phyloP scores from a whole-genome alignment of 1,140 invertebrate genomes.

The Drosophila rufa region DNA sequence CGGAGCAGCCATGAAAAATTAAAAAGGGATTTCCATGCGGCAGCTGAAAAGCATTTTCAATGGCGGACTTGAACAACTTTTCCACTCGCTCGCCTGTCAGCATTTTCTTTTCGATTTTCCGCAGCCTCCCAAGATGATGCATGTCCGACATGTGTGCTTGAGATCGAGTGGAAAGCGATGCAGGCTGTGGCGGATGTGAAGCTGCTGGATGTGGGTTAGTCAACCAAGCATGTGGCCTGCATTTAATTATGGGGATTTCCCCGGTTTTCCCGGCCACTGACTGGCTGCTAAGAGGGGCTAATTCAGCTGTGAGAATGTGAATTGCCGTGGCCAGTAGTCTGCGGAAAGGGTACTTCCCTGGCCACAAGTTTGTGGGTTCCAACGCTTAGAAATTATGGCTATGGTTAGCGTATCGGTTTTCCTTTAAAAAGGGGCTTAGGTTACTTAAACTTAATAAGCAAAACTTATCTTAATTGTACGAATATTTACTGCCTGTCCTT shows the following conservation, averaged over 20 bases:
- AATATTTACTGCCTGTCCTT: neutral
- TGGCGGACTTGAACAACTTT: conserved; percentile 73
- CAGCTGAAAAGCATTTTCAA: conserved; percentile 75
- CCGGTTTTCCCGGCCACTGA: neutral
- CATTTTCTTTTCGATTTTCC: conserved; percentile 40
- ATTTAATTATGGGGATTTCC: conserved; percentile 51
- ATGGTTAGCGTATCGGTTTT: neutral
- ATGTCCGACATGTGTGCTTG: conserved; percentile 43
- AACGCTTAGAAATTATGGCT: conserved; percentile 6
- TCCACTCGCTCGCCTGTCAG: conserved; percentile 35
- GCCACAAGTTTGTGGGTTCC: conserved; percentile 7
- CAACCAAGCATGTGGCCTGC: conserved; percentile 50
- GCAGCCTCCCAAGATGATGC: conserved; percentile 28
- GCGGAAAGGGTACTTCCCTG: conserved; percentile 26
- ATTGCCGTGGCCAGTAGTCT: conserved; percentile 37
- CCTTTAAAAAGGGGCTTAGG: neutral
- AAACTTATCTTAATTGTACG: too few species aligned
- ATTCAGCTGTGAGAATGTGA: conserved; percentile 33
- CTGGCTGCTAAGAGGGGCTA: conserved; percentile 21
- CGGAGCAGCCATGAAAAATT: conserved; percentile 71
- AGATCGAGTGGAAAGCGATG: conserved; percentile 31
- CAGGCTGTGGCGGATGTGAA: conserved; percentile 4
- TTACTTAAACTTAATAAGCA: neutral
- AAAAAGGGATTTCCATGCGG: conserved; percentile 76
- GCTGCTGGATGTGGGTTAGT: conserved; percentile 30